Base-by-base conservation (phyloP, 2,888 invertebrate species). In the Sinopyrophorus schimmeli region DNA sequence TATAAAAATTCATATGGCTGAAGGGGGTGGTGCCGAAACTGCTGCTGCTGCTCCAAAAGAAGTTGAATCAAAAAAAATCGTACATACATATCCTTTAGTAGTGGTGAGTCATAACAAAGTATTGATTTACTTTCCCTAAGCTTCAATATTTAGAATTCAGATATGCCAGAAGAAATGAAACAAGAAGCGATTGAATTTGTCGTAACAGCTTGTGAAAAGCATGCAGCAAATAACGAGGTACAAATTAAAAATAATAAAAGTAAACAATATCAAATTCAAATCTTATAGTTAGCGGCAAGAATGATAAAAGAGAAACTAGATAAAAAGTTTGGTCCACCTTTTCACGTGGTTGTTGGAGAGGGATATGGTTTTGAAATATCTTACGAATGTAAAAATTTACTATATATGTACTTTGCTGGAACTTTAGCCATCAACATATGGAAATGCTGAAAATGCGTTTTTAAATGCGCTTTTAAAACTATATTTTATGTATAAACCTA, bases 261-360 rank as follows among this genome's bases (percentile, higher is more conserved):
- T n/a, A 12, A 26, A 10, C 20, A 9, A 30, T 3, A 24, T 26
- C 15, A 9, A 16, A 27, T 2, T 12, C 5, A 12, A 10, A 40
- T 24, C 7, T 55, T 64, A 54, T 50, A 94, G 83, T 79, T 83
- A 58, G 95, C 95, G 0, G 93, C 97, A n/a, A 85, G 83, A 61
- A 86, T 90, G 81, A 92, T 97, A 42, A 97, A 97, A 75, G 95
- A 97, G 64, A 82, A 84, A 30, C 86, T 97, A 87, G 97, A 97
- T 74, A 94, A 93, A 74, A 93, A 92, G 71, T 95, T 92, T 73
- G 96, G 96, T 2, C 86, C 92, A 0, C 87, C 92, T 48, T 96
- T 95, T 84, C 92, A 94, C 74, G 92, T 89, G n/a, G 88, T 96
- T 1, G 89, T 97, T 3, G 97, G 97, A 3, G 96, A 97, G 78